Conservation (phyloP, 2,888 invertebrate genomes). For the Chymomyza caudatula region DNA sequence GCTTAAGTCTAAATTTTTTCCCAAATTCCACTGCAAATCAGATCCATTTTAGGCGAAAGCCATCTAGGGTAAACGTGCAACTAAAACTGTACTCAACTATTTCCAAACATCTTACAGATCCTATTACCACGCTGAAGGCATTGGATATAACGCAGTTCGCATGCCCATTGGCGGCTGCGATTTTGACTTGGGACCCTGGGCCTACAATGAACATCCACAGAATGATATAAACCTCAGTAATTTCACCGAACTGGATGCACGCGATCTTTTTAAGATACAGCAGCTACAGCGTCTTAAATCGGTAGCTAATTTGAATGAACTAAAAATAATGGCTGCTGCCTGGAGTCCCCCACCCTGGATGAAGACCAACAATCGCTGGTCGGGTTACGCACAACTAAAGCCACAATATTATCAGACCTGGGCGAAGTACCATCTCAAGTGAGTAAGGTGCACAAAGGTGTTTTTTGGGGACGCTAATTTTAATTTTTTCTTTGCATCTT, state of each 20-base stretch:
- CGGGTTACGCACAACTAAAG: slow-evolving; percentile 81
- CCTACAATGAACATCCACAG: slow-evolving; percentile 84
- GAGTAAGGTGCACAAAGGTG: slow-evolving; percentile 17
- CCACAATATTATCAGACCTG: slow-evolving; percentile 86
- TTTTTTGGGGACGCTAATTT: neutral
- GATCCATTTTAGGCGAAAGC: too few relatives aligned
- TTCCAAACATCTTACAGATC: slow-evolving; percentile 79
- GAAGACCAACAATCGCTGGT: slow-evolving; percentile 82
- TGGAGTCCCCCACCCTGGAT: slow-evolving; percentile 87
- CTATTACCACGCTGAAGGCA: slow-evolving; percentile 84
- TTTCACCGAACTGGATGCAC: slow-evolving; percentile 79
- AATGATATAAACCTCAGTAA: slow-evolving; percentile 81
- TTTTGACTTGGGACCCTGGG: slow-evolving; percentile 90
- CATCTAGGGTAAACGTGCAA: too few relatives aligned
- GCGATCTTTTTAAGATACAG: slow-evolving; percentile 73
- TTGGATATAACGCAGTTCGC: slow-evolving; percentile 88
- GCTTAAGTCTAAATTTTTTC: too few relatives aligned
- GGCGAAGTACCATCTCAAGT: slow-evolving; percentile 90
- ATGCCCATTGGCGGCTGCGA: slow-evolving; percentile 93
- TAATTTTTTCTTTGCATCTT: neutral
- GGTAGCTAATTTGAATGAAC: slow-evolving; percentile 46
- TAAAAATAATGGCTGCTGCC: slow-evolving; percentile 77
- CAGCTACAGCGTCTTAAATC: slow-evolving; percentile 70
- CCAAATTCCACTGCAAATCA: too few relatives aligned
- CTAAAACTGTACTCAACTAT: neutral